phyloP scores from a whole-genome alignment of 2,113 vertebrate genomes.

The Epinephelus moara region DNA sequence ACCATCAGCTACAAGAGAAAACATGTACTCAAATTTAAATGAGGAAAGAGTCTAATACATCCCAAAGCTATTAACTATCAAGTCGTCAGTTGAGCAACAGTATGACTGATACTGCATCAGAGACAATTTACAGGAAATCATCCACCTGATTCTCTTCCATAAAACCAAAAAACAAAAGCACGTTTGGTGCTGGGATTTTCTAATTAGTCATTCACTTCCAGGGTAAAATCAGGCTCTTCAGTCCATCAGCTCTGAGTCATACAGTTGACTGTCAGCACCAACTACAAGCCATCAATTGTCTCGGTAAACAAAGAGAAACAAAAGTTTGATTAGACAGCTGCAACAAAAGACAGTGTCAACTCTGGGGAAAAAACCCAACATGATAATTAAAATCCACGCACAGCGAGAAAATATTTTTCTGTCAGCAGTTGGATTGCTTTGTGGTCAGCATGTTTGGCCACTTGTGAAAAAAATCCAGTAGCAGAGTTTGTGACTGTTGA shows the following conservation, averaged over 20 bases:
- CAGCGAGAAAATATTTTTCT: neutral
- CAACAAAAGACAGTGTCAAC: constrained; percentile 14
- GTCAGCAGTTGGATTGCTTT: neutral
- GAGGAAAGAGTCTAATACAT: neutral
- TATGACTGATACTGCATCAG: constrained; percentile 8
- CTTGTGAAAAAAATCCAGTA: neutral
- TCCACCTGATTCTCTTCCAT: neutral
- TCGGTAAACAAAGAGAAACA: constrained; percentile 33
- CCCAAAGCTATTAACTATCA: constrained; percentile 7
- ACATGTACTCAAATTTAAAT: constrained; percentile 30
- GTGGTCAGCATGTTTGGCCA: neutral
- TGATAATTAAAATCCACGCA: constrained; percentile 6
- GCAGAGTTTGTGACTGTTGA: neutral
- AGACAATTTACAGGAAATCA: constrained; percentile 19
- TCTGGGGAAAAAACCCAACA: neutral
- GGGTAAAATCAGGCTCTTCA: neutral
- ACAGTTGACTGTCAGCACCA: constrained; percentile 16
- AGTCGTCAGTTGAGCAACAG: constrained; percentile 18
- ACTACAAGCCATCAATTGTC: constrained; percentile 39
- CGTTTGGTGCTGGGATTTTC: neutral
- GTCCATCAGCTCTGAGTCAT: constrained; percentile 45
- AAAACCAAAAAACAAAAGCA: neutral
- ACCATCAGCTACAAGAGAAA: constrained; percentile 27
- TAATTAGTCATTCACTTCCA: constrained; percentile 18
- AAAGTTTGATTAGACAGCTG: constrained; percentile 7